Conservation (phyloP, 2,797 vertebrate genomes). For the Sebastes goodei region DNA sequence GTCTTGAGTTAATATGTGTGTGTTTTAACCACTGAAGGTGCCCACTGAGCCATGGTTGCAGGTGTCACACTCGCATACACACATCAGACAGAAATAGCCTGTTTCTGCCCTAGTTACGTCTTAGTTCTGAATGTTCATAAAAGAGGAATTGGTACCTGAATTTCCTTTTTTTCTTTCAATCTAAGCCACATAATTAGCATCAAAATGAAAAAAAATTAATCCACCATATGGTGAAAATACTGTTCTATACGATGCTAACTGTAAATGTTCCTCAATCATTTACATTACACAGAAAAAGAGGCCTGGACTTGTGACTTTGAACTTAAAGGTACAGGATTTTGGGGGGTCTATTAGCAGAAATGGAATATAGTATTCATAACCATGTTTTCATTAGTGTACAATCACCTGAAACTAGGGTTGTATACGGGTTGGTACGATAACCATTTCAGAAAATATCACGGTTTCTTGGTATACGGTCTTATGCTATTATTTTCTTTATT, state of each 20-base stretch:
- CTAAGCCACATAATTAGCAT: not conserved
- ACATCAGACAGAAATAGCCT: conserved; percentile 36
- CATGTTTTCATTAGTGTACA: no score
- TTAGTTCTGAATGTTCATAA: conserved; percentile 1
- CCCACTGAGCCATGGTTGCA: conserved; percentile 33
- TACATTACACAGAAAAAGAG: not conserved
- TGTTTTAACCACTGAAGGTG: conserved; percentile 2
- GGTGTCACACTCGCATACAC: conserved; percentile 35
- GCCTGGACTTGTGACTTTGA: not conserved
- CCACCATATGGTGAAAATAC: not conserved
- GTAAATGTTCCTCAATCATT: not conserved
- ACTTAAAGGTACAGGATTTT: no score
- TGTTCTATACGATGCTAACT: not conserved
- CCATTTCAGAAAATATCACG: no score
- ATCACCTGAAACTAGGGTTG: no score
- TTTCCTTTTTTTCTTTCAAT: not conserved
- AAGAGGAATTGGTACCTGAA: conserved; percentile 4
- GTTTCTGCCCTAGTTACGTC: conserved; percentile 13
- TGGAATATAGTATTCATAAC: no score
- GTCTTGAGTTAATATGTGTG: not conserved
- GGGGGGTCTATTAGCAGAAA: no score
- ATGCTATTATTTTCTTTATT: no score
- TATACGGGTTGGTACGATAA: no score
- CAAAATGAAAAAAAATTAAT: not conserved
- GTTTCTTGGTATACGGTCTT: no score